phyloP scores from a whole-genome alignment of 1,140 invertebrate genomes.

The Drosophila bocqueti region DNA sequence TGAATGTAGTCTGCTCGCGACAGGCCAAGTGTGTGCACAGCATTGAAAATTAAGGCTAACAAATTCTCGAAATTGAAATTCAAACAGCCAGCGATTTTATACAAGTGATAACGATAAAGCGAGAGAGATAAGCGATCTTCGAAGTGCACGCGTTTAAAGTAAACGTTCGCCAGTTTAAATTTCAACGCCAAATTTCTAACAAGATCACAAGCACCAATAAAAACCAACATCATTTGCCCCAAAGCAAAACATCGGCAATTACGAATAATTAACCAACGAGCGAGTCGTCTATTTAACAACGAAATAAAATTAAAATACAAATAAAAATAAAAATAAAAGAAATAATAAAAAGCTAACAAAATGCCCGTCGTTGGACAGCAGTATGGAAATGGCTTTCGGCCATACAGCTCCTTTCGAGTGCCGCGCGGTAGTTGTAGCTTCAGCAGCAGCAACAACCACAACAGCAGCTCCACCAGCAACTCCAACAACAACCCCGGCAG shows the following conservation, averaged over 20 bases:
- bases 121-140: conserved; percentile 57
- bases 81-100: conserved; percentile 38
- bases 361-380: conserved; percentile 84
- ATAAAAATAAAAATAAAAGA: conserved; percentile 13
- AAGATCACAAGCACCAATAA: conserved; percentile 29
- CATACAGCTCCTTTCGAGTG: conserved; percentile 84
- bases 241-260: conserved; percentile 44
- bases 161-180: conserved; percentile 72
- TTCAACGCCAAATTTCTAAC: conserved; percentile 61
- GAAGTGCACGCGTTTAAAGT: conserved; percentile 70
- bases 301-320: conserved; percentile 32
- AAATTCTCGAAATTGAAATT: conserved; percentile 15
- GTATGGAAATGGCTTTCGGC: conserved; percentile 74
- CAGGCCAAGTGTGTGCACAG: conserved; percentile 63
- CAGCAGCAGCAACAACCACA: conserved; percentile 25
- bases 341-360: conserved; percentile 61
- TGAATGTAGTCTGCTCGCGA: conserved; percentile 21
- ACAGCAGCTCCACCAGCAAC: conserved; percentile 15
- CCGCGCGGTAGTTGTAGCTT: conserved; percentile 66
- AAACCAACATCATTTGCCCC: conserved; percentile 20
- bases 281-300: conserved; percentile 39
- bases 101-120: conserved; percentile 58
- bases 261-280: conserved; percentile 56
- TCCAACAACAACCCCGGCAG: conserved; percentile 30
- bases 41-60: conserved; percentile 62